A percentile compares a stretch with the other conserved stretches of the same genome.
phyloP scores from a whole-genome alignment of 2,888 invertebrate species.

The Glyphotaelius pellucidus region DNA sequence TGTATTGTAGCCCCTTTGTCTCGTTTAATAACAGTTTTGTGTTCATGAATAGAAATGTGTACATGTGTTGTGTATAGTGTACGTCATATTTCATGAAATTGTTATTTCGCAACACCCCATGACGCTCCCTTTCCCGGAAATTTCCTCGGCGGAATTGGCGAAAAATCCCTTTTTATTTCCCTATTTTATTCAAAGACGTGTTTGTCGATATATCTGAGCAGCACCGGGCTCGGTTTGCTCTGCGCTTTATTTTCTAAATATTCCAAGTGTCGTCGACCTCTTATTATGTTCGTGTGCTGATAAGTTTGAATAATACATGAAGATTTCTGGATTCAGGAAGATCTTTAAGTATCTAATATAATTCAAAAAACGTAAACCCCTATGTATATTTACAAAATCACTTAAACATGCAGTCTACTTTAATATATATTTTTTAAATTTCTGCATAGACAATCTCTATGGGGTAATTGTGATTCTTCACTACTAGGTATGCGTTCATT shows the following conservation, averaged over 20 bases:
- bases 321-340: neutral
- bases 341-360: too few relatives aligned
- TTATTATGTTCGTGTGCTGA: neutral
- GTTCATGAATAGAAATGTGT: neutral
- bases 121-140: neutral
- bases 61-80: neutral
- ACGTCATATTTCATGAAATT: neutral
- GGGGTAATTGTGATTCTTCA: too few relatives aligned
- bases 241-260: neutral
- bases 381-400: too few relatives aligned
- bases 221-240: neutral
- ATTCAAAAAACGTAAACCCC: too few relatives aligned
- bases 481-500: too few relatives aligned
- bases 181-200: neutral
- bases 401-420: too few relatives aligned
- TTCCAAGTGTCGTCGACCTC: neutral
- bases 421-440: too few relatives aligned
- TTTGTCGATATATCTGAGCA: neutral
- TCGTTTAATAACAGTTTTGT: slow-evolving; percentile 2
- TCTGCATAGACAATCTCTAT: too few relatives aligned
- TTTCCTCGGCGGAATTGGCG: neutral
- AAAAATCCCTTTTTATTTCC: neutral
- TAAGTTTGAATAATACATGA: neutral
- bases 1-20: neutral
- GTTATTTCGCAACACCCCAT: neutral